Base-by-base conservation (phyloP, 2,113 vertebrate species). In the Mus spicilegus region DNA sequence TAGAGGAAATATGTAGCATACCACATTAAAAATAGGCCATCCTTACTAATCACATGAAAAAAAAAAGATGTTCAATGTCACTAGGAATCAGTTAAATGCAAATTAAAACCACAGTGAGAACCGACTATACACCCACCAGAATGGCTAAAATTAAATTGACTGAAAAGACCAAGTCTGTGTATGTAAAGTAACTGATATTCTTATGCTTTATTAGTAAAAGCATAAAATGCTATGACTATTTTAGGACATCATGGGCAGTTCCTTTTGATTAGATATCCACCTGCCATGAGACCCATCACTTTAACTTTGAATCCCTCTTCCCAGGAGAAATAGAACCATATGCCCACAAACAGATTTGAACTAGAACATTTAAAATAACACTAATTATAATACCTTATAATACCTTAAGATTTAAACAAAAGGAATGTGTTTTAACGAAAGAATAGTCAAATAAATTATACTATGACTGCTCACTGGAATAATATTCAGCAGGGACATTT, bases 141-240 rank as follows among this genome's bases (percentile, higher is more conserved):
- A 92, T 93, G 56, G 12, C 33, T 94, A 93, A 96, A 96, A 97
- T 94, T 91, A 91, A 93, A 81, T 86, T 73, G 65, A 80, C 42
- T 91, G 73, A 87, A 26, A 95, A 65, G 8, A 90, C 22, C 46
- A 96, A 94, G 72, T 69, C 2, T 96, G 72, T 90, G 17, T 94
- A 76, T 84, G 39, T 85, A 7, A 95, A 93, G 7, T 33, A 88
- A 90, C 17, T 70, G 58, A 96, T 70, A 73, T 20, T 36, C 77
- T 82, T 94, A 0, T 65, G 58, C 24, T 93, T 89, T 92, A 58
- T n/a, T 95, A 46, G 7, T 7, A 88, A 96, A 39, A 75, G 9
- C 80, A 85, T 80, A 72, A 94, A 94, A 86, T 94, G 1, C 80
- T 86, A 39, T 49, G 82, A 86, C 14, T 22, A 46, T 28, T 87